Base-by-base conservation (phyloP, 1,140 invertebrate species). In the Vanessa tameamea region DNA sequence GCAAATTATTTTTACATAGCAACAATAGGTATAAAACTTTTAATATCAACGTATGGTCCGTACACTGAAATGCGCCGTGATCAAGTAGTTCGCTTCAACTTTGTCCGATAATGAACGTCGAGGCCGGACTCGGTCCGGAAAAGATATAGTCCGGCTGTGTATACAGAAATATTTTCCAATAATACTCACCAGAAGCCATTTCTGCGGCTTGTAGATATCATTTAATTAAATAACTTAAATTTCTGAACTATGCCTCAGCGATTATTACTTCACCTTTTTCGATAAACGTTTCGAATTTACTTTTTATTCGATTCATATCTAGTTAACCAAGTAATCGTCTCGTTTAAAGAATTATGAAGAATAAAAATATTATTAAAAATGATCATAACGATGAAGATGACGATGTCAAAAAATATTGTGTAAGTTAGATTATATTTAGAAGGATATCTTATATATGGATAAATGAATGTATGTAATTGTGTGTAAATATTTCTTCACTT, bases 51-150 rank as follows among this genome's bases (percentile, higher is more conserved):
- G 64, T 63, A 68, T 73, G 65, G 23, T 43, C 57, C 63, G 55
- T 47, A 73, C 53, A 63, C 72, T 73, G 57, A 43, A 67, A 64
- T 48, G 57, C 16, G 47, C 72, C 51, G 23, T 73, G 57, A 73
- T 61, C 64, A 67, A 73, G 65, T 73, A 63, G 64, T 68, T 67
- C 23, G 66, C 65, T 59, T 59, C 55, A 73, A 73, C 72, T 73
- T 73, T 63, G 72, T 73, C 72, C 65, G 65, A 75, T 75, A 75
- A 75, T 75, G 73, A 69, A 75, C 53, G 73, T 47, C 48, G 48
- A 64, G 48, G 47, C 63, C 64, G 50, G 70, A 72, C 20, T 37
- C 70, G 23, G 50, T 53, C 63, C 70, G 64, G 70, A 72, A 55
- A 64, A 47, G 48, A 59, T 50, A 37, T 51, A 55, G 70, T 75